Percentiles rank a stretch among this genome's conserved stretches.
Evolutionary conservation across 2,797 vertebrate species (phyloP).

Genomic region (Typhlichthys eigenmanni): DNA sequence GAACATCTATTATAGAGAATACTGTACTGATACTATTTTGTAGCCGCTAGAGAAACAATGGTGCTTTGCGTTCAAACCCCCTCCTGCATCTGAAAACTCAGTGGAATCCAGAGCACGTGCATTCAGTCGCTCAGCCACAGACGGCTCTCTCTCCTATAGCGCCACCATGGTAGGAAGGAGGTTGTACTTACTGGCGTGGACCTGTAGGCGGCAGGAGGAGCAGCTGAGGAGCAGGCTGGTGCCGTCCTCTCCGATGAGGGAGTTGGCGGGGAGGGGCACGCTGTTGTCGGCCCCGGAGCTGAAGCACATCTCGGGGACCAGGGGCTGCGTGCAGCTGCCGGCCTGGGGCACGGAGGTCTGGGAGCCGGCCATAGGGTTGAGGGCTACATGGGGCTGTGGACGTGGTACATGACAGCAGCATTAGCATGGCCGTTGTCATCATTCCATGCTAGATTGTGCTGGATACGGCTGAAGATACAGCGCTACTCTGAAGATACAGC

Average conservation of each 20-base stretch:
- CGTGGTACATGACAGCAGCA: neutral
- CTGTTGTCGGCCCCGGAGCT: slow-evolving; percentile 87
- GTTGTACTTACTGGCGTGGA: slow-evolving; percentile 91
- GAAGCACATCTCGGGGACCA: slow-evolving; percentile 98
- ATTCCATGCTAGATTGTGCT: neutral
- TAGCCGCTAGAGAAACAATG: no score
- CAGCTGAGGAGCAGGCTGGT: slow-evolving; percentile 89
- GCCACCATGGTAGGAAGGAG: neutral
- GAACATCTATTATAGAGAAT: no score
- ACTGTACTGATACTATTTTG: no score
- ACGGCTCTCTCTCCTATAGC: no score
- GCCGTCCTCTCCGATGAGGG: slow-evolving; percentile 88
- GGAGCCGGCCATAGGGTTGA: slow-evolving; percentile 29
- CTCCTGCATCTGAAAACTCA: no score
- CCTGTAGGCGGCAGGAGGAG: slow-evolving; percentile 88
- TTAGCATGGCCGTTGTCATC: neutral
- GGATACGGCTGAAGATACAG: neutral
- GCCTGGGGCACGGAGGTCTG: slow-evolving; percentile 62
- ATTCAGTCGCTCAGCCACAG: no score
- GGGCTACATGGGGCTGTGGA: slow-evolving; percentile 42
- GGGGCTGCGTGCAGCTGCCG: slow-evolving; percentile 83
- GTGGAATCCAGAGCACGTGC: no score
- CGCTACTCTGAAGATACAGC: neutral
- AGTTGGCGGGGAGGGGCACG: slow-evolving; percentile 88
- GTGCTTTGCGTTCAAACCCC: no score